Evolutionary conservation across 2,113 vertebrate genomes (phyloP).

Genomic region (Willisornis vidua): DNA sequence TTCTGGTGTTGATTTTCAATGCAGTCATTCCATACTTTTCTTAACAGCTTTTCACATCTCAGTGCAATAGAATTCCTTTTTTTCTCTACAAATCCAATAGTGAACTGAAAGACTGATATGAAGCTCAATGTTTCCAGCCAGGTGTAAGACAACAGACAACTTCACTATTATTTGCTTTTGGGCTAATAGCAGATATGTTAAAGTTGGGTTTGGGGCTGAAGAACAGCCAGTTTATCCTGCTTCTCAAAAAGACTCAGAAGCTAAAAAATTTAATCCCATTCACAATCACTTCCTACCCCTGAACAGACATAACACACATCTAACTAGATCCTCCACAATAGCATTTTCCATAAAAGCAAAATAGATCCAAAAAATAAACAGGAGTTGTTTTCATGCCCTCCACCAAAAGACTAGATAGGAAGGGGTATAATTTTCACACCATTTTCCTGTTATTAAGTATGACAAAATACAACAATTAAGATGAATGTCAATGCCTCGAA

Average conservation of each 20-base stretch:
- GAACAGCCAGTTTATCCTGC: not conserved
- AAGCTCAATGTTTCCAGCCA: not conserved
- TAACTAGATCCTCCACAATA: not conserved
- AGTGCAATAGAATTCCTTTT: not conserved
- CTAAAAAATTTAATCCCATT: not conserved
- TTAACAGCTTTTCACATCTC: not conserved
- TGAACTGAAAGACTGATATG: not conserved
- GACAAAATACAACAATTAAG: not conserved
- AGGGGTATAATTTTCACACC: not conserved
- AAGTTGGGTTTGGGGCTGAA: not conserved
- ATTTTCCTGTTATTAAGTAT: not conserved
- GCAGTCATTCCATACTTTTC: not conserved
- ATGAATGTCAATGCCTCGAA: not conserved
- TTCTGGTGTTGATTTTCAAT: not conserved
- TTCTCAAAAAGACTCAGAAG: not conserved
- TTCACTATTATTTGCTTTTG: not conserved
- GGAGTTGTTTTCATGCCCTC: not conserved
- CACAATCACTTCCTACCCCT: not conserved
- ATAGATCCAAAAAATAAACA: not conserved
- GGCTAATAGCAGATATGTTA: not conserved
- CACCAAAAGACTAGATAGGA: not conserved
- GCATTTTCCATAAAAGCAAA: not conserved
- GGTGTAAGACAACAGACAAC: not conserved
- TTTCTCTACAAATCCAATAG: not conserved
- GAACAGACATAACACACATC: not conserved